These are phyloP conservation scores for Drosophila arawakana DNA, from an alignment of 1,140 invertebrate genomes.

Conservation along the genomic window DNA sequence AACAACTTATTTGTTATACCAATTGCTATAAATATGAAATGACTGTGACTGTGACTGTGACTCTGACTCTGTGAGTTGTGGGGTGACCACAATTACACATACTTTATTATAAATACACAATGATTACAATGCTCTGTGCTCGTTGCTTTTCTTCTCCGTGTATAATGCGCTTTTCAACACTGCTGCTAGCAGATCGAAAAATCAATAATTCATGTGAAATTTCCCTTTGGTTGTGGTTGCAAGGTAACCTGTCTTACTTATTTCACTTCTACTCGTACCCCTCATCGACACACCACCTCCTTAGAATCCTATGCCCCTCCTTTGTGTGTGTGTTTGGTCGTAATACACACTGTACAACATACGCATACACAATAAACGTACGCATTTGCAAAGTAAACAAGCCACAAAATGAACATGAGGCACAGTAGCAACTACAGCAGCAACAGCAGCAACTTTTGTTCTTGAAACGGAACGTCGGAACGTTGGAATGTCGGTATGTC, in stretches of 20 bases:
- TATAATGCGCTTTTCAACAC: constrained; percentile 29
- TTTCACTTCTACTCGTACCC: background rate
- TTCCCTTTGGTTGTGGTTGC: background rate
- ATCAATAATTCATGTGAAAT: constrained; percentile 74
- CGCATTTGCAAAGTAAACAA: constrained; percentile 77
- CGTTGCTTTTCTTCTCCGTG: background rate
- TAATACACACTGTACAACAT: constrained; percentile 35
- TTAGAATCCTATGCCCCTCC: too few relatives aligned
- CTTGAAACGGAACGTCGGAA: background rate
- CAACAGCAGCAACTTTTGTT: background rate
- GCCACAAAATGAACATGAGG: constrained; percentile 77
- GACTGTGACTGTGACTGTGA: constrained; percentile 15
- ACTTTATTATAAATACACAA: constrained; percentile 18
- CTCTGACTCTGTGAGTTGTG: constrained; percentile 1
- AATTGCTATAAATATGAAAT: constrained; percentile 71
- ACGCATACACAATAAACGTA: constrained; percentile 39
- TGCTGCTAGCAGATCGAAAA: constrained; percentile 67
- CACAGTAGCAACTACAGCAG: constrained; percentile 18
- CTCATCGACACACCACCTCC: background rate
- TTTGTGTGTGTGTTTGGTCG: constrained; percentile 10
- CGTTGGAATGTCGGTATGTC: background rate
- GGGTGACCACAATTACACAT: constrained; percentile 21
- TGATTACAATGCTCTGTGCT: constrained; percentile 18
- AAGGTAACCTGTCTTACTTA: background rate
- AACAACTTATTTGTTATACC: constrained; percentile 25